A percentile compares a stretch with the other conserved stretches of the same genome.
phyloP scores from a whole-genome alignment of 2,797 vertebrate species.

The Ambastaia sidthimunki region DNA sequence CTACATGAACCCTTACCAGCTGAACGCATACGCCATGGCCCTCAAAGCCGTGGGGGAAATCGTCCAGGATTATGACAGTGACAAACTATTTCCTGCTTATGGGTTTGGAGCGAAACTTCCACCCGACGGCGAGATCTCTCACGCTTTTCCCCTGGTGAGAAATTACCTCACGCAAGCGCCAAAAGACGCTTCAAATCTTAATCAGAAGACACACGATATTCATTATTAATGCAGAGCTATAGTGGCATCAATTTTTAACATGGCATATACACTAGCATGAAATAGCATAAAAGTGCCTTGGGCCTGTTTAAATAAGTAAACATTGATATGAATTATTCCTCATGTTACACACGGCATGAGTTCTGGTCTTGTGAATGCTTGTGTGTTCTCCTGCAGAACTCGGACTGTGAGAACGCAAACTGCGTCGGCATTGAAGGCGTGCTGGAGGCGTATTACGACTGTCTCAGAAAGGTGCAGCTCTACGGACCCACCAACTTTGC shows the following conservation, averaged over 20 bases:
- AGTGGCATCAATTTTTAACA: slow-evolving; percentile 2
- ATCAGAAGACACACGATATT: background rate
- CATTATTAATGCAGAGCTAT: background rate
- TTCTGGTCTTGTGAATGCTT: background rate
- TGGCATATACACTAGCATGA: background rate
- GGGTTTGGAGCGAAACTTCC: slow-evolving; percentile 97
- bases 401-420: slow-evolving; percentile 87
- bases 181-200: slow-evolving; percentile 20
- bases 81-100: slow-evolving; percentile 97
- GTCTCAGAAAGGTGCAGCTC: slow-evolving; percentile 92
- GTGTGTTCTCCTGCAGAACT: slow-evolving; percentile 76
- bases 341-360: background rate
- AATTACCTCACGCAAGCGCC: slow-evolving; percentile 5
- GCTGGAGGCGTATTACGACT: slow-evolving; percentile 93
- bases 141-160: slow-evolving; percentile 93
- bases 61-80: slow-evolving; percentile 98
- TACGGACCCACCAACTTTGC: slow-evolving; percentile 97
- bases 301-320: slow-evolving; percentile 27
- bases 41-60: slow-evolving; percentile 97
- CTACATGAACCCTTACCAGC: slow-evolving; percentile 96
- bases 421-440: slow-evolving; percentile 95
- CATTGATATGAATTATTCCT: background rate
- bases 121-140: slow-evolving; percentile 94
- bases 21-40: slow-evolving; percentile 97
- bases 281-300: background rate